A percentile compares a stretch with the other conserved stretches of the same genome.
phyloP scores from a whole-genome alignment of 2,888 invertebrate species.

The Eupithecia inturbata region DNA sequence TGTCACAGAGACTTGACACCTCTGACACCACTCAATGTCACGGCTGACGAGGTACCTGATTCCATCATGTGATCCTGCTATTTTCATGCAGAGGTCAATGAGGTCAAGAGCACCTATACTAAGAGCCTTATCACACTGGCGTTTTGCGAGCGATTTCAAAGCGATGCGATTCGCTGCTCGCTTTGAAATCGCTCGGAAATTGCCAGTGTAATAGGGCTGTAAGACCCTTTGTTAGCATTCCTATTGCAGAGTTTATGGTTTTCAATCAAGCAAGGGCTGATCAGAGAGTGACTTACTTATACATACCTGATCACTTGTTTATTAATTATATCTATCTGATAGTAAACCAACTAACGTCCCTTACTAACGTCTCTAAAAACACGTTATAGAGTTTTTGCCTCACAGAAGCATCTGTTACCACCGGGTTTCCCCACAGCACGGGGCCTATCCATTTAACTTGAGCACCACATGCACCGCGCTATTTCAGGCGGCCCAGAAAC shows the following conservation, averaged over 20 bases:
- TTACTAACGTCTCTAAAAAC: background rate
- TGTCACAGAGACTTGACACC: conserved; percentile 29
- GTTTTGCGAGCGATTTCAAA: too few species aligned
- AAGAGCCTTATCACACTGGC: background rate
- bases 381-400: background rate
- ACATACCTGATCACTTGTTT: background rate
- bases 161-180: too few species aligned
- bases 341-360: too few species aligned
- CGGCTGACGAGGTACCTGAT: conserved; percentile 39
- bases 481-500: conserved; percentile 75
- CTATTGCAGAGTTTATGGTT: background rate
- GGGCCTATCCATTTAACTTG: conserved; percentile 35
- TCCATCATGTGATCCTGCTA: conserved; percentile 38
- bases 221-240: background rate
- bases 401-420: conserved; percentile 8
- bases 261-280: background rate
- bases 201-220: too few species aligned
- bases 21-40: conserved; percentile 43
- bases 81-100: conserved; percentile 37
- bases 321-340: background rate
- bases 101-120: conserved; percentile 29
- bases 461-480: conserved; percentile 50
- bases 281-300: too few species aligned
- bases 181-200: too few species aligned
- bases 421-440: conserved; percentile 32